Conservation (phyloP, 2,113 vertebrate genomes). For the Crotalus tigris region DNA sequence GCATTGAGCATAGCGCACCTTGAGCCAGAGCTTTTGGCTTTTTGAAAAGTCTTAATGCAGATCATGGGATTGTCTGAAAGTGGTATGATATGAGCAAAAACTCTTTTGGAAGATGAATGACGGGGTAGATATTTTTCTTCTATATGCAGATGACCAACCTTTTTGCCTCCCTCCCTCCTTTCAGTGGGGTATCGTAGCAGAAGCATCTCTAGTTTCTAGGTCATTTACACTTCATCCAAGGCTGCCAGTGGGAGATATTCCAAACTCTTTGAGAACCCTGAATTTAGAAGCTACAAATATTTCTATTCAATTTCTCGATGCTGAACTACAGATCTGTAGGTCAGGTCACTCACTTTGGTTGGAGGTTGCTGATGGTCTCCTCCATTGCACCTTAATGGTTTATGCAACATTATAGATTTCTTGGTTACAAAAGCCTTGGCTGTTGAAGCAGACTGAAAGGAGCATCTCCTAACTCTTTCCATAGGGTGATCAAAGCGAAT, state of each 20-base stretch:
- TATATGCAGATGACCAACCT: conserved; percentile 29
- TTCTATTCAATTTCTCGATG: neutral
- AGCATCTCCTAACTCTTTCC: neutral
- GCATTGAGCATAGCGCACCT: conserved; percentile 44
- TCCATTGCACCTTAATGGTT: neutral
- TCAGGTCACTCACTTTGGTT: no score
- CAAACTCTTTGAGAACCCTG: neutral
- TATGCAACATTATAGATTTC: neutral
- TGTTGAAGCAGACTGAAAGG: neutral
- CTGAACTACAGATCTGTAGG: neutral
- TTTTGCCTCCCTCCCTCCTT: conserved; percentile 27
- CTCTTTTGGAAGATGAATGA: conserved; percentile 39
- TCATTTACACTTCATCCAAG: neutral
- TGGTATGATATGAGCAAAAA: conserved; percentile 53
- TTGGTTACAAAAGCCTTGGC: neutral
- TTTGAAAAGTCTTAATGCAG: conserved; percentile 67
- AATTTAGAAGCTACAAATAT: neutral
- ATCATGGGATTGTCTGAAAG: conserved; percentile 60
- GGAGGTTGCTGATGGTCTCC: neutral
- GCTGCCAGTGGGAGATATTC: neutral
- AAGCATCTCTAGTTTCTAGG: conserved; percentile 16
- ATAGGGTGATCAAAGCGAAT: neutral
- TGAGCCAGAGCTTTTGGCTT: conserved; percentile 54
- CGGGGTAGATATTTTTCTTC: conserved; percentile 55
- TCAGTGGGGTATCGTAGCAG: conserved; percentile 31